These are phyloP conservation scores for Hypena proboscidalis DNA, from an alignment of 2,888 invertebrate genomes.

Conservation along the genomic window DNA sequence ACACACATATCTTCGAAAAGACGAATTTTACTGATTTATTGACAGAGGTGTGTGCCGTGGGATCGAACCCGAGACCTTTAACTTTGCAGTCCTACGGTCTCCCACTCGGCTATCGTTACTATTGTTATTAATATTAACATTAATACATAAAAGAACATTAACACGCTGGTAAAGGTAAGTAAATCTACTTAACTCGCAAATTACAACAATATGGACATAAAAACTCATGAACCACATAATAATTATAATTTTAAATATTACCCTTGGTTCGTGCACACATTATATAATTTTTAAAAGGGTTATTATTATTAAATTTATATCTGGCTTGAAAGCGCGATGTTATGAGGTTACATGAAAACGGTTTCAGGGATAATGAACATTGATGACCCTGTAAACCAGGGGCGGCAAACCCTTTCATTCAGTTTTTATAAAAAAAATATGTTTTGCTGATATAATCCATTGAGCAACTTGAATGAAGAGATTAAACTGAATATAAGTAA, in stretches of 20 bases:
- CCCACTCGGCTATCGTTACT: too few species aligned
- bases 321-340: constrained; percentile 8
- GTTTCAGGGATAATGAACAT: constrained; percentile 38
- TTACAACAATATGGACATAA: too few species aligned
- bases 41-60: too few species aligned
- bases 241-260: constrained; percentile 8
- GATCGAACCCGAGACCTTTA: too few species aligned
- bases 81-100: too few species aligned
- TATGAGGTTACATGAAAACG: constrained; percentile 33
- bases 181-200: too few species aligned
- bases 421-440: not conserved
- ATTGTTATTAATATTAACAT: constrained; percentile 3
- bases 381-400: constrained; percentile 19
- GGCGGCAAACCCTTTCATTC: constrained; percentile 3
- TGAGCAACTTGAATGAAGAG: too few species aligned
- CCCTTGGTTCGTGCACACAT: constrained; percentile 2
- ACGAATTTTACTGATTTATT: too few species aligned
- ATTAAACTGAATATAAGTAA: too few species aligned
- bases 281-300: constrained; percentile 8
- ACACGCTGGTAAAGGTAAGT: too few species aligned
- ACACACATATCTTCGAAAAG: too few species aligned
- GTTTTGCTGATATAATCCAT: too few species aligned
- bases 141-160: constrained; percentile 1
- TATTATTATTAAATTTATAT: constrained; percentile 6
- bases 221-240: not conserved